Conservation (phyloP, 2,113 vertebrate species). For the Callaeas wilsoni region DNA sequence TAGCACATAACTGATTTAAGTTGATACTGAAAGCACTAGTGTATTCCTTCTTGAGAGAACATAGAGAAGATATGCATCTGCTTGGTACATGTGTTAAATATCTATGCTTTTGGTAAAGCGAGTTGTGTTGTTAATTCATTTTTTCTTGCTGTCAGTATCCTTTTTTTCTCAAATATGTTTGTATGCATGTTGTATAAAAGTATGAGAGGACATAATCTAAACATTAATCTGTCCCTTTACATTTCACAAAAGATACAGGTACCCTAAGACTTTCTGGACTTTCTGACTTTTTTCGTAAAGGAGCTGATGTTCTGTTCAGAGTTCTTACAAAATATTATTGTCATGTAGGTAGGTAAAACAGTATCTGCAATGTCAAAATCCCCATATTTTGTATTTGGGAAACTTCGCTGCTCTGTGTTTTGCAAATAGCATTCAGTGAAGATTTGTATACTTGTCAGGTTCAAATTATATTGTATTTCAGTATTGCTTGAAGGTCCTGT, state of each 20-base stretch:
- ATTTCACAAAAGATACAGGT: background rate
- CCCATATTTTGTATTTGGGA: background rate
- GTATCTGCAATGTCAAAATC: background rate
- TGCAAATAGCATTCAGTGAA: background rate
- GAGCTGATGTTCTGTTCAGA: background rate
- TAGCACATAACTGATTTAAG: background rate
- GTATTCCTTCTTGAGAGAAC: background rate
- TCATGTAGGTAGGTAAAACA: background rate
- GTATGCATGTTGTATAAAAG: background rate
- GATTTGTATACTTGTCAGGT: background rate
- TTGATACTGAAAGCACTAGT: background rate
- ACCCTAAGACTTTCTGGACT: background rate
- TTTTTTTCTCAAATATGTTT: background rate
- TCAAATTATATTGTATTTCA: background rate
- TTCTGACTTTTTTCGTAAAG: background rate
- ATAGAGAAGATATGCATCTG: background rate
- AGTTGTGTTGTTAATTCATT: background rate
- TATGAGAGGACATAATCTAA: background rate
- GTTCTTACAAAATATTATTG: background rate
- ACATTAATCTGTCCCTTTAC: background rate
- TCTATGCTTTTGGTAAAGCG: background rate
- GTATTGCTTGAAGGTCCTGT: background rate
- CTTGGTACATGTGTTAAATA: background rate
- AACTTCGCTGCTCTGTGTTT: background rate
- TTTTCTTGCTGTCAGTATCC: background rate